Base-by-base conservation (phyloP, 2,797 vertebrate species). In the Spinus olivaceus region DNA sequence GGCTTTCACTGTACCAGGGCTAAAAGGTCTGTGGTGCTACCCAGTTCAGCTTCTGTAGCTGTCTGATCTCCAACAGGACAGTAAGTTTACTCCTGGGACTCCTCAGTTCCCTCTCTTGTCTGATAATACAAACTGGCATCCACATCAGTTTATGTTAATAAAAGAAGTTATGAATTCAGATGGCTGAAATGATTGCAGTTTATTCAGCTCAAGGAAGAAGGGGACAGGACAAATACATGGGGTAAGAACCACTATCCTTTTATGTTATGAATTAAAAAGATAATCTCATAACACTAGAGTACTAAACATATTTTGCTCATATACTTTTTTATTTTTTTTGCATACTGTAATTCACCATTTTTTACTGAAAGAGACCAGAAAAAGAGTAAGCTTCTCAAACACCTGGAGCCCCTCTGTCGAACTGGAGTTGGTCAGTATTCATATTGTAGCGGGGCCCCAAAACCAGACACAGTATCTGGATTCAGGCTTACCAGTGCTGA, bases 361-460 rank as follows among this genome's bases (percentile, higher is more conserved):
- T 82, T 71, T 53, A 69, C 10, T 64, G 37, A 71, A 81, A 80
- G 14, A 16, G 18, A 21, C 19, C 9, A 49, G 46, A 67, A 71
- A 76, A 95, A 23, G 25, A 69, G 10, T 44, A 35, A 87, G 25
- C 6, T 14, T 9, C 20, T 22, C 30, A 33, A 6, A 12, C 23
- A 46, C 7, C 32, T 16, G 7, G 28, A 81, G 27, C 7, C 28
- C 24, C 33, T 61, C 47, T 69, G 41, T 8, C 72, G 25, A 59
- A 66, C 27, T 25, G 25, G 14, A 28, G 24, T 49, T 4, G 3
- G 20, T 54, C 81, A 25, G 9, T 30, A 33, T 14, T 20, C 21
- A 3, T 30, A 32, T 46, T 17, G 14, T n/a, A 59, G 7, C 0
- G 1, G 41, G 8, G 8, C 1, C 3, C 9, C 39, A 59, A 83